Evolutionary conservation across 2,113 vertebrate species (phyloP).

Genomic region (Corythaeola cristata): DNA sequence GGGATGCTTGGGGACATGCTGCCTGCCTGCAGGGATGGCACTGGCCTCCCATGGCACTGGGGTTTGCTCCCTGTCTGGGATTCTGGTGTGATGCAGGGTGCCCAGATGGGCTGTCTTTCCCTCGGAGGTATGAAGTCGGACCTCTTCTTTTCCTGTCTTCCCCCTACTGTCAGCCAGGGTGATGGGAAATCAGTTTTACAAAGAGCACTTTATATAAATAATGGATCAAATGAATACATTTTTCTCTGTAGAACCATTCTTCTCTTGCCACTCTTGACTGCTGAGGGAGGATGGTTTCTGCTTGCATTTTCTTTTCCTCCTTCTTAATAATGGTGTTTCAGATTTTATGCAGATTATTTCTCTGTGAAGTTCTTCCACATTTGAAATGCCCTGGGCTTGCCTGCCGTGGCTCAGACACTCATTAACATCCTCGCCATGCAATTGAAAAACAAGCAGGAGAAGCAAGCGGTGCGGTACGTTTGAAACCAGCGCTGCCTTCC

Average conservation of each 20-base stretch:
- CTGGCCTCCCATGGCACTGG: neutral
- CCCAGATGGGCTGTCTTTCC: neutral
- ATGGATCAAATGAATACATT: constrained; percentile 70
- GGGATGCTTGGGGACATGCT: neutral
- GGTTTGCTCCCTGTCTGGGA: neutral
- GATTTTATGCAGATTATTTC: constrained; percentile 68
- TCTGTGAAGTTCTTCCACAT: constrained; percentile 65
- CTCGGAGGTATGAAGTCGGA: neutral
- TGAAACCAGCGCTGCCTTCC: neutral
- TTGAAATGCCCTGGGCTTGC: constrained; percentile 68
- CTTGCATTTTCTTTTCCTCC: constrained; percentile 42
- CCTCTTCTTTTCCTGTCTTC: constrained; percentile 37
- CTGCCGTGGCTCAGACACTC: constrained; percentile 54
- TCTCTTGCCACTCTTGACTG: constrained; percentile 44
- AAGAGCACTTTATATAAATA: constrained; percentile 71
- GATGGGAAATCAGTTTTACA: constrained; percentile 62
- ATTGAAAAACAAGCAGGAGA: constrained; percentile 39
- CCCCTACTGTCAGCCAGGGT: constrained; percentile 49
- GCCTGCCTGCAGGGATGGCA: neutral
- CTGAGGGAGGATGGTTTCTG: constrained; percentile 28
- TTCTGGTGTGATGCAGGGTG: neutral
- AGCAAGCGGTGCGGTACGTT: neutral
- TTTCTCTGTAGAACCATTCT: constrained; percentile 53
- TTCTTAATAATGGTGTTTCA: constrained; percentile 52
- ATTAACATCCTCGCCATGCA: constrained; percentile 44